Percentiles rank a stretch among this genome's conserved stretches.
These are phyloP conservation scores for Caradrina kadenii DNA, from an alignment of 2,888 invertebrate genomes.

Conservation along the genomic window DNA sequence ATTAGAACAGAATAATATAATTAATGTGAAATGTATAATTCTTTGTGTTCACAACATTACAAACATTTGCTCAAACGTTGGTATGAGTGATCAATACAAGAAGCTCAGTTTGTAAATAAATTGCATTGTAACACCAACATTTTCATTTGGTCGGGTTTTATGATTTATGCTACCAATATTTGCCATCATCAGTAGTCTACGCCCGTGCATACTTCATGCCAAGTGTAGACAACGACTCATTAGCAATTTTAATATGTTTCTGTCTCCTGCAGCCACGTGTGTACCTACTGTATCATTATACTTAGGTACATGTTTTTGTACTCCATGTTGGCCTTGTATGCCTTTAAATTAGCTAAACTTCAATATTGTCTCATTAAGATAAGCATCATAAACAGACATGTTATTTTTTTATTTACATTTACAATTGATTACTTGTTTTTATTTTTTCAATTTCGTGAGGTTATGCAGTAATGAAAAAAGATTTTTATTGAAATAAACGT, in stretches of 20 bases:
- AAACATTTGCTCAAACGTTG: conserved; percentile 51
- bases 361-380: conserved; percentile 62
- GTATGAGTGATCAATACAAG: conserved; percentile 29
- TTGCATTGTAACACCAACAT: conserved; percentile 47
- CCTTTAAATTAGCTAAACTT: conserved; percentile 58
- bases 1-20: conserved; percentile 30
- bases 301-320: conserved; percentile 49
- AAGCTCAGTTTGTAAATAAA: conserved; percentile 45
- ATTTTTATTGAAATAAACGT: conserved; percentile 53
- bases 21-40: conserved; percentile 34
- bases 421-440: conserved; percentile 9
- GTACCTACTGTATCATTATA: conserved; percentile 67
- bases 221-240: conserved; percentile 84
- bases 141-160: conserved; percentile 59
- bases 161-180: conserved; percentile 61
- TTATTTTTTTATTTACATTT: conserved; percentile 39
- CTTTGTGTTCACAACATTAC: conserved; percentile 42
- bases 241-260: conserved; percentile 87
- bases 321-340: conserved; percentile 53
- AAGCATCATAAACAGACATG: conserved; percentile 48
- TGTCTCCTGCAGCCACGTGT: conserved; percentile 72
- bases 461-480: conserved; percentile 28
- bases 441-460: conserved; percentile 1
- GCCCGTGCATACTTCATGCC: conserved; percentile 76
- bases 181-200: conserved; percentile 78